These are phyloP conservation scores for Amiota minor DNA, from an alignment of 2,888 invertebrate species.

Conservation along the genomic window DNA sequence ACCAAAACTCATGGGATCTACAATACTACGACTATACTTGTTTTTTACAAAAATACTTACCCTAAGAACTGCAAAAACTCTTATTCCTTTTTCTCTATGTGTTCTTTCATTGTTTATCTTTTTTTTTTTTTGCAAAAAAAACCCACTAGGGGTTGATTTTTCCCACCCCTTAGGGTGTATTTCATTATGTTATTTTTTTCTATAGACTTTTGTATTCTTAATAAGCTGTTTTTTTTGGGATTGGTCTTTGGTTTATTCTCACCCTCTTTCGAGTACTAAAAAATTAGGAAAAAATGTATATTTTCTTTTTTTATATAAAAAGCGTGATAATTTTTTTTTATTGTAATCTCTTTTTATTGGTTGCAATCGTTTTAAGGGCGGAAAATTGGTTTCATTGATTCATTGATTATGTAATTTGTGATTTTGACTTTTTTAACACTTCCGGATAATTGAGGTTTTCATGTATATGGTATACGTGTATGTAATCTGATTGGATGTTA, in stretches of 20 bases:
- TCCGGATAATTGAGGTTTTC: slow-evolving; percentile 11
- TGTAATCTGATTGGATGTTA: background rate
- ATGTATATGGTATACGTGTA: background rate
- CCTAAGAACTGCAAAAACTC: slow-evolving; percentile 40
- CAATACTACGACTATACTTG: background rate
- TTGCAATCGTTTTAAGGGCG: slow-evolving; percentile 47
- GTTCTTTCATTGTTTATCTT: slow-evolving; percentile 30
- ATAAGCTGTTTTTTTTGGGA: too few relatives aligned
- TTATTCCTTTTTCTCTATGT: slow-evolving; percentile 47
- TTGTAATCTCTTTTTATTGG: slow-evolving; percentile 55
- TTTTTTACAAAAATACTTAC: slow-evolving; percentile 10
- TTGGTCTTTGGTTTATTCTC: too few relatives aligned
- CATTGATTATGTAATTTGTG: slow-evolving; percentile 50
- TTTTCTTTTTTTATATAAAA: background rate
- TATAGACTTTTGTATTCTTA: background rate
- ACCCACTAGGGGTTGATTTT: slow-evolving; percentile 49
- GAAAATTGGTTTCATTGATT: slow-evolving; percentile 44
- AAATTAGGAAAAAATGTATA: background rate
- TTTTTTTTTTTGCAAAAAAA: slow-evolving; percentile 49
- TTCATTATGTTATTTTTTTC: slow-evolving; percentile 31
- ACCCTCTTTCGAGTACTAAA: too few relatives aligned
- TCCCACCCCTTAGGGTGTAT: slow-evolving; percentile 42
- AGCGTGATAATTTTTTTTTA: slow-evolving; percentile 28
- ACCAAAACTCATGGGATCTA: background rate
- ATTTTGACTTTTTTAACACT: slow-evolving; percentile 46